Evolutionary conservation across 92 coral and sea anemone species (phyloP).

Genomic region (Parazoanthus darwini): DNA sequence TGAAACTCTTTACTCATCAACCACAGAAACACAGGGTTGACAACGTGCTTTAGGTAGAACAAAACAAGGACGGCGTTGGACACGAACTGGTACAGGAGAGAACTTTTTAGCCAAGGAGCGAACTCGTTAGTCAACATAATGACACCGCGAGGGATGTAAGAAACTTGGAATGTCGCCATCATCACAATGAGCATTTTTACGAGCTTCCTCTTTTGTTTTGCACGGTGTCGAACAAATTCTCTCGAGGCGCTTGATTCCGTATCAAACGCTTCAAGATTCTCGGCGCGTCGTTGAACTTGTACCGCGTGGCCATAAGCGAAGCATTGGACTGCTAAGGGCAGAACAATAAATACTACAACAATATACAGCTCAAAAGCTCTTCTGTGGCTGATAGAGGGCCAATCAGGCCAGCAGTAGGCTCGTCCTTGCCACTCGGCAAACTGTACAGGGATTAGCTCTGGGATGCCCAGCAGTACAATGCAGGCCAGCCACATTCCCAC

Average conservation of each 20-base stretch:
- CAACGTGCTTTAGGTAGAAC: constrained; percentile 3
- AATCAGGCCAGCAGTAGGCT: neutral
- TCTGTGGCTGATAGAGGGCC: neutral
- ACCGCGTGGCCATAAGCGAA: neutral
- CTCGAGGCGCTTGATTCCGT: neutral
- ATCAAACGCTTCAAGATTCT: neutral
- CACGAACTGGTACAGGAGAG: neutral
- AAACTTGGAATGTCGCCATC: constrained; percentile 1
- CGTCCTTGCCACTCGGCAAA: neutral
- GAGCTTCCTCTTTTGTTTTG: neutral
- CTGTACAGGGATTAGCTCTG: neutral
- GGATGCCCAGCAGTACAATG: neutral
- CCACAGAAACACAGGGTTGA: constrained; percentile 2
- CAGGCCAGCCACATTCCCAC: constrained; percentile 10
- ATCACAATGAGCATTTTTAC: constrained; percentile 3
- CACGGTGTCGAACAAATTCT: constrained; percentile 3
- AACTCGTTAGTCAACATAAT: neutral
- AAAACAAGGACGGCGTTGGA: neutral
- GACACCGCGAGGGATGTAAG: constrained; percentile 7
- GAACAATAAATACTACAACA: neutral
- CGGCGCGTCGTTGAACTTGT: neutral
- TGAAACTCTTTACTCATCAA: constrained; percentile 8
- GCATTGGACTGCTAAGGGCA: neutral
- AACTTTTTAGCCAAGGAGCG: neutral
- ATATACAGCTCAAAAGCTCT: constrained; percentile 11